A percentile compares a stretch with the other conserved stretches of the same genome.
These are phyloP conservation scores for Oreotragus oreotragus DNA, from an alignment of 2,113 vertebrate species.

Conservation along the genomic window DNA sequence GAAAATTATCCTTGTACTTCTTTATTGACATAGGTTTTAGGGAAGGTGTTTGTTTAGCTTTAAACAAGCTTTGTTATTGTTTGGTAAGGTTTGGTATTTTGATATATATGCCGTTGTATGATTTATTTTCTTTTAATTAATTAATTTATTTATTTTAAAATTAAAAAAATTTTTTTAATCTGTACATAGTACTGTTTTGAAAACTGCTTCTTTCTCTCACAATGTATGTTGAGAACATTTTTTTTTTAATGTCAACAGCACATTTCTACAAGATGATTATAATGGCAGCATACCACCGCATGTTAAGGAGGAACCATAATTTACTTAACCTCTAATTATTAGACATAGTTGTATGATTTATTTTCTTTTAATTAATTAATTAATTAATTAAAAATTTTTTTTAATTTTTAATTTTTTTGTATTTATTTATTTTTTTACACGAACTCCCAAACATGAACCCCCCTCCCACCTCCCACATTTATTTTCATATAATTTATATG, in stretches of 20 bases:
- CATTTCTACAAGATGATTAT: constrained; percentile 31
- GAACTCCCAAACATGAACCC: no score
- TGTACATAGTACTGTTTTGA: constrained; percentile 66
- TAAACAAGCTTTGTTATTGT: neutral
- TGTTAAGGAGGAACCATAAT: neutral
- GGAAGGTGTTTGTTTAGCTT: neutral
- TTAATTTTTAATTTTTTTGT: no score
- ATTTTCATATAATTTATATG: constrained; percentile 33
- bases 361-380: no score
- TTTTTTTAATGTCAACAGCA: constrained; percentile 45
- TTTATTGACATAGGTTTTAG: constrained; percentile 6
- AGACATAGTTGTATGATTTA: no score
- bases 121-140: no score
- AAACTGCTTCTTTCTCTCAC: constrained; percentile 45
- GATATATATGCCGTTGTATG: neutral
- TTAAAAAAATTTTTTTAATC: no score
- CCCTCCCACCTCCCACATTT: no score
- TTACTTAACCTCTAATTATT: constrained; percentile 11
- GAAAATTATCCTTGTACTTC: neutral
- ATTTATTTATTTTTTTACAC: no score
- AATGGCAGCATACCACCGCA: neutral
- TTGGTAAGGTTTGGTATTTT: neutral
- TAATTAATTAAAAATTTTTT: no score
- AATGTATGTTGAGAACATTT: constrained; percentile 48
- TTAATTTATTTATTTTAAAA: no score